Evolutionary conservation across 2,113 vertebrate genomes (phyloP), one percentile per base, ranked within the genome.

Genomic region (Gasterosteus nipponicus): DNA sequence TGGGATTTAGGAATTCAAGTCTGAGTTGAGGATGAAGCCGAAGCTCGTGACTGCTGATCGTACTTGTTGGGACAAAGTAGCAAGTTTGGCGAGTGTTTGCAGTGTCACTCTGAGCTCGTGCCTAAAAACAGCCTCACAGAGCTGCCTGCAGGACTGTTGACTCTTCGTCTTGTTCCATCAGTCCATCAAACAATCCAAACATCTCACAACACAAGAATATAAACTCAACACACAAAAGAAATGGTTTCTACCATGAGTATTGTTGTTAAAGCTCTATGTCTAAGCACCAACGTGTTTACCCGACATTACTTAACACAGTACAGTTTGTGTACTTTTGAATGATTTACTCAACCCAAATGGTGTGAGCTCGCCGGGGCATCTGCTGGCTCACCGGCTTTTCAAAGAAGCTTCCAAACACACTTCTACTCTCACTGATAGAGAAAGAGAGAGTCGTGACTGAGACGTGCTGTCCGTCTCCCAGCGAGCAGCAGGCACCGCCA

Each of bases 381-480:
- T 49, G 31, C 39, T 33, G 31, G 39, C 51, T 33, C 61, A 33
- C 67, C 11, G 11, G 10, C 39, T 26, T 53, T 31, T 38, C 26
- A 49, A 33, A 57, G 62, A 38, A 1, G 3, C 57, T 62, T 3
- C 5, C 3, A 77, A 66, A 58, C 54, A 53, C 69, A 65, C 39
- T 79, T 68, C 1, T 70, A 47, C 76, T 63, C 72, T 77, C 35
- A n/a, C 61, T 1, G 10, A 26, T 26, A 26, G 22, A 26, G 22
- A 26, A 26, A 33, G 58, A 46, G 70, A 38, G 62, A 80, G 85
- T 87, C 77, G 73, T 87, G 83, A 87, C 73, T 29, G 80, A 71
- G 68, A 38, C 0, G 68, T 81, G 82, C 81, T 80, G 86, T 77
- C 78, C 22, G 88, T 90, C 90, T 91, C 22, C 78, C 89, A 54